These are phyloP conservation scores for Myripristis jacobus DNA, from an alignment of 2,797 vertebrate genomes.

Conservation along the genomic window DNA sequence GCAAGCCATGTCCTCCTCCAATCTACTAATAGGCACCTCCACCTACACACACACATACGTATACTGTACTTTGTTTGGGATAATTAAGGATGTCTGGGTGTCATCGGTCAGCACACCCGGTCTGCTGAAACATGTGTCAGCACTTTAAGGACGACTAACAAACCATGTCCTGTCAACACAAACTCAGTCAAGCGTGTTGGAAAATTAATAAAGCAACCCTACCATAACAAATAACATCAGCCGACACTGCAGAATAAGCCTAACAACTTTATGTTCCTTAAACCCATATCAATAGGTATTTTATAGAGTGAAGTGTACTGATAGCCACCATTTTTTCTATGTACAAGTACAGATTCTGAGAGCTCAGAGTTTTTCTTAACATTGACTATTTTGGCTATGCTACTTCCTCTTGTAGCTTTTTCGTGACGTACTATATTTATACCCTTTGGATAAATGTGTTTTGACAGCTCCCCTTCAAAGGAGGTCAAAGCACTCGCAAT, in stretches of 20 bases:
- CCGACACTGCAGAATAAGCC: background rate
- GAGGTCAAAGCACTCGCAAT: too few relatives aligned
- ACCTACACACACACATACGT: slow-evolving; percentile 47
- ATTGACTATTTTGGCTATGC: too few relatives aligned
- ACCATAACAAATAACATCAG: slow-evolving; percentile 4
- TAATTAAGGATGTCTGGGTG: slow-evolving; percentile 76
- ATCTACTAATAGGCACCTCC: slow-evolving; percentile 16
- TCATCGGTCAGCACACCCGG: slow-evolving; percentile 41
- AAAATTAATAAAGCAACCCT: slow-evolving; percentile 20
- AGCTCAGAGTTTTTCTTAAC: too few relatives aligned
- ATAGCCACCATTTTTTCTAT: too few relatives aligned
- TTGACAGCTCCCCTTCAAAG: too few relatives aligned
- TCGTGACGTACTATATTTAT: too few relatives aligned
- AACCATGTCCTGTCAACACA: slow-evolving; percentile 61
- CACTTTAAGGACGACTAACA: slow-evolving; percentile 66
- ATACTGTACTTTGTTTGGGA: slow-evolving; percentile 70
- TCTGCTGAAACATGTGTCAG: slow-evolving; percentile 74
- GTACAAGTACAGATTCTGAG: too few relatives aligned
- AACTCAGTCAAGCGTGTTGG: slow-evolving; percentile 49
- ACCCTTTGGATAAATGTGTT: too few relatives aligned
- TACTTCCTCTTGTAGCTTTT: too few relatives aligned
- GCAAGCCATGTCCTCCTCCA: slow-evolving; percentile 25
- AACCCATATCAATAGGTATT: too few relatives aligned
- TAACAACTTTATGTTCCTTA: too few relatives aligned
- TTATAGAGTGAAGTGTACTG: too few relatives aligned